phyloP scores from a whole-genome alignment of 1,140 invertebrate genomes.

The Bombyx mori region ASM3026992v2 NC_085112.1:2382001-2382500 shows the following conservation, averaged over 20 bases:
- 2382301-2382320: conserved; percentile 15
- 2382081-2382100: conserved; percentile 72
- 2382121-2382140: conserved; percentile 52
- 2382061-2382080: conserved; percentile 88
- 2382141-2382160: conserved; percentile 25
- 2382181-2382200: neutral
- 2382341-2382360: conserved; percentile 25
- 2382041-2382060: conserved; percentile 71
- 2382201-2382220: conserved; percentile 28
- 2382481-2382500: neutral
- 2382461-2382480: too few relatives aligned
- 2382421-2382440: too few relatives aligned
- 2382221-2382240: conserved; percentile 30
- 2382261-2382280: conserved; percentile 35
- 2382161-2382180: conserved; percentile 40
- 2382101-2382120: conserved; percentile 53
- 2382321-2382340: conserved; percentile 27
- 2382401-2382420: too few relatives aligned
- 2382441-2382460: too few relatives aligned
- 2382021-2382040: neutral
- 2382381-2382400: too few relatives aligned
- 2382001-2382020: conserved; percentile 1
- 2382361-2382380: conserved; percentile 6
- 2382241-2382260: conserved; percentile 37
- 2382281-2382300: conserved; percentile 26